Base-by-base conservation (phyloP, 2,797 vertebrate species). In the Chiloscyllium punctatum region DNA sequence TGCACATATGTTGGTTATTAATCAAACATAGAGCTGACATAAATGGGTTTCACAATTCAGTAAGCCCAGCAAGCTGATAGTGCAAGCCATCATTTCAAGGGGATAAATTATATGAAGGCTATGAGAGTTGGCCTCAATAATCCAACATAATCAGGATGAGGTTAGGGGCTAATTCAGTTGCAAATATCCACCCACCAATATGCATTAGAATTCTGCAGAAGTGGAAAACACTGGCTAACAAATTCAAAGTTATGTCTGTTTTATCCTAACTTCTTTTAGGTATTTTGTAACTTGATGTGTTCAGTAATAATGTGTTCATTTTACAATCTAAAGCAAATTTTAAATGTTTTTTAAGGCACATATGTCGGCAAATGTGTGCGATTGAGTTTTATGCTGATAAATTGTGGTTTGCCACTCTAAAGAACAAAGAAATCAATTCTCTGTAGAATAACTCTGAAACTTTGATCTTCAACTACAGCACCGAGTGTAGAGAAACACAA, bases 331-430 rank as follows among this genome's bases (percentile, higher is more conserved):
- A 27, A 15, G n/a, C 3, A 33, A 30, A 74, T 95, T 77, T 16
- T 21, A 51, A 33, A 77, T 53, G 69, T 95, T 95, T 71, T 57
- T 51, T n/a, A 53, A 53, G 69, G 48, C 69, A 94, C 87, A 91
- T 13, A 62, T 66, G 30, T 48, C 42, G 8, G 21, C 21, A 18
- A n/a, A 91, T 94, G 27, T 74, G 71, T 30, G 15, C 69, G 37
- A 95, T 95, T 94, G 71, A 77, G 77, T 77, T 57, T 95, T 94
- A 48, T 37, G 13, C 23, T 48, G 71, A 94, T 94, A 94, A 94
- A 94, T 94, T 72, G 71, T n/a, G 48, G 48, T 77, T 95, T 95
- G 71, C 5, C 68, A 77, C 48, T 53, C 53, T 8, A 74, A 77
- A 94, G 69, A 53, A 57, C 74, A 86, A 86, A 88, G 48, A 88